Base-by-base conservation (phyloP, 2,888 invertebrate species). In the Aphrophora alni region DNA sequence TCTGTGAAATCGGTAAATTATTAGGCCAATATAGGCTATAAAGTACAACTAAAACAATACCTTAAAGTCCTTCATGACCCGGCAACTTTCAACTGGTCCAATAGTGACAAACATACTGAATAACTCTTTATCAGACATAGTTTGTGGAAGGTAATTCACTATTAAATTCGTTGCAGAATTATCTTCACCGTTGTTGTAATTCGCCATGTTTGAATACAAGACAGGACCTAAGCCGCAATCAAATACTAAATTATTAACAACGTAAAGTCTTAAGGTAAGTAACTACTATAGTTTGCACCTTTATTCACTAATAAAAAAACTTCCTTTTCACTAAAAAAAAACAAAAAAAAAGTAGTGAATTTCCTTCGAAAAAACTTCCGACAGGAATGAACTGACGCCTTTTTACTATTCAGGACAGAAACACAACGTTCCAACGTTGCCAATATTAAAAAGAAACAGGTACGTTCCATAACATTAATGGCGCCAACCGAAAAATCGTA, bases 61-160 rank as follows among this genome's bases (percentile, higher is more conserved):
- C 92, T 95, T 95, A 88, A 93, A 94, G 88, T 97, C 96, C 89
- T 95, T 94, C 96, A 97, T 97, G 86, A 98, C 95, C 86, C 97
- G 92, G 88, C 96, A 96, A 85, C 95, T 95, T 87, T 97, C 97
- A 73, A 98, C 93, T 26, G 95, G 95, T 75, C 98, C 98, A 85
- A 97, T 93, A 78, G 94, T 93, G 85, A 94, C 92, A 89, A 98
- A 98, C 90, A 98, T 93, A 84, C 94, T 93, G 87, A 94, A 95
- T 80, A 98, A 91, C 87, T 97, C 97, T 87, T 95, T 94, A 88
- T 98, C 98, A 0, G 95, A 95, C 91, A 98, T 95, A 86, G 94
- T 95, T 89, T 98, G 98, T 38, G 98, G 98, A 86, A 98, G 91
- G 89, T 98, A 98, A 91, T 98, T 98, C 87, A 98, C 95, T 85